A percentile compares a stretch with the other conserved stretches of the same genome.
These are phyloP conservation scores for Fistularia commersonii DNA, from an alignment of 2,797 vertebrate species.

Conservation along the genomic window DNA sequence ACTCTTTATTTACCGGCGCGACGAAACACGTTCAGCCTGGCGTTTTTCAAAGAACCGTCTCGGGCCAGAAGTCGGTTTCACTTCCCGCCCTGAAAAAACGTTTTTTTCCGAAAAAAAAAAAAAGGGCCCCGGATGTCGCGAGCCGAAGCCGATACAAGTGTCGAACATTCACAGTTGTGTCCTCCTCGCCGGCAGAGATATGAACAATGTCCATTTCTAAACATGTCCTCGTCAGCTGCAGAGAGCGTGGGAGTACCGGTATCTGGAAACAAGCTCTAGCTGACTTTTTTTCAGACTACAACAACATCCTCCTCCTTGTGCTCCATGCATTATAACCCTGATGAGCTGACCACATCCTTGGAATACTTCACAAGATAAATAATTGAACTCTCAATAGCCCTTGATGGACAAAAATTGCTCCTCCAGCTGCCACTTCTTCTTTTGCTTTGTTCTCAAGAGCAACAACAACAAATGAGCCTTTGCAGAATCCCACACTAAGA, in stretches of 20 bases:
- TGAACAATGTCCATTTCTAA: constrained; percentile 64
- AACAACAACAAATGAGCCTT: constrained; percentile 74
- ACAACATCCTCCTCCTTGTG: constrained; percentile 67
- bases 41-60: too few species aligned
- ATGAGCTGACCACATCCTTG: constrained; percentile 76
- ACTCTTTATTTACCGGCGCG: too few species aligned
- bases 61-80: too few species aligned
- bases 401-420: constrained; percentile 77
- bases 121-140: too few species aligned
- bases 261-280: constrained; percentile 74
- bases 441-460: constrained; percentile 76
- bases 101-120: not conserved
- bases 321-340: constrained; percentile 67
- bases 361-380: constrained; percentile 77
- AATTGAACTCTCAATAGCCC: constrained; percentile 76
- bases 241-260: constrained; percentile 70
- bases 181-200: constrained; percentile 57
- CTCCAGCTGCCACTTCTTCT: constrained; percentile 74
- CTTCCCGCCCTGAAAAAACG: too few species aligned
- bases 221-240: constrained; percentile 67
- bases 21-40: too few species aligned
- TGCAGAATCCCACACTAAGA: constrained; percentile 66
- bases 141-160: constrained; percentile 10
- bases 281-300: constrained; percentile 59
- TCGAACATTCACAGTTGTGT: constrained; percentile 34